Evolutionary conservation across 2,113 vertebrate genomes (phyloP), one percentile per base, ranked within the genome.

Genomic region (Accipiter virgatus): DNA sequence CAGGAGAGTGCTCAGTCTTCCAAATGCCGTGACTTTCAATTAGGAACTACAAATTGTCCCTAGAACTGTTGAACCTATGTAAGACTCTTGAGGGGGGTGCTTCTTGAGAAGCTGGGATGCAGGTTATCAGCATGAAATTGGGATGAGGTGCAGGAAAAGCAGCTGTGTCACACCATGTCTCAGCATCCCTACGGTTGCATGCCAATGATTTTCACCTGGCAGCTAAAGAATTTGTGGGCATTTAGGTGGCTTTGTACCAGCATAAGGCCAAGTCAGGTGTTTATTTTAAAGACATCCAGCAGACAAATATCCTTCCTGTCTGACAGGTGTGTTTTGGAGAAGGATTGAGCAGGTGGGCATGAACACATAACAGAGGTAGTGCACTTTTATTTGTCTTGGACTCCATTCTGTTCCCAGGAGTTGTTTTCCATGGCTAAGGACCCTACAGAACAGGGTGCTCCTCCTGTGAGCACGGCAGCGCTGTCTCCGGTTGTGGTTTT

Each of bases 321-420:
- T 36, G 7, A 43, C 0, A 1, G n/a, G 12, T 56, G 59, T 17
- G n/a, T 86, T 81, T 59, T 27, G 8, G 43, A 73, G 66, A 16
- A 32, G 45, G 38, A 17, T 5, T 23, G 65, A 87, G 74, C 47
- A 48, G 31, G 4, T 32, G 14, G 34, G 17, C 18, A 82, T 14
- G 31, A 74, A 58, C n/a, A 34, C 17, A 2, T 9, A 12, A 56
- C 0, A 0, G 23, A 40, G 10, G 2, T 1, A 34, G 34, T 42
- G 8, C 18, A 15, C 25, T 71, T 40, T 4, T 7, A 26, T 43
- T 43, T 1, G 0, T 48, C 67, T 55, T 6, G 56, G 42, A 66
- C 16, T 5, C 13, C 61, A 58, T 48, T 5, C 10, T 34, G 42
- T 25, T 27, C 34, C 36, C 20, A 23, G 2, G 8, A 47, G 16